A percentile compares a stretch with the other conserved stretches of the same genome.
Evolutionary conservation across 2,113 vertebrate genomes (phyloP).

Genomic region (Pedionomus torquatus): DNA sequence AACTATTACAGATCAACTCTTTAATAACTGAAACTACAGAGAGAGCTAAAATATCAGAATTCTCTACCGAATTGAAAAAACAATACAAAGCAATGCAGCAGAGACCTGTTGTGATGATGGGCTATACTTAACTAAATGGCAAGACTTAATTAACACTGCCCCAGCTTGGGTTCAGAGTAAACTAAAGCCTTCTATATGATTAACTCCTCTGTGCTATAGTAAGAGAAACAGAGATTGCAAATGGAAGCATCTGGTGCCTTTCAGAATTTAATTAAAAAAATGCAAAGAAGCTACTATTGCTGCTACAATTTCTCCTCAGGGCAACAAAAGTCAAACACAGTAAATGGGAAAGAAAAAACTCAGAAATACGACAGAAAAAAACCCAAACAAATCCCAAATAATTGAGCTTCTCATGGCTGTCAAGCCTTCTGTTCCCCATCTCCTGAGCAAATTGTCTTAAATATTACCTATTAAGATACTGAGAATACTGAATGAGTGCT

Average conservation of each 20-base stretch:
- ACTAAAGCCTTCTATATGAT: conserved; percentile 13
- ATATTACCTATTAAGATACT: background rate
- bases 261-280: conserved; percentile 56
- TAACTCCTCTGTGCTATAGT: conserved; percentile 11
- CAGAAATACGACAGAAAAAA: background rate
- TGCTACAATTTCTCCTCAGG: conserved; percentile 4
- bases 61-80: background rate
- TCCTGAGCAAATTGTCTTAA: background rate
- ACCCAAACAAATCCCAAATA: background rate
- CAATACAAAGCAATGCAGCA: background rate
- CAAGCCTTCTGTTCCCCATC: background rate
- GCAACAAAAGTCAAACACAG: background rate
- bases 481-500: background rate
- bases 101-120: conserved; percentile 11
- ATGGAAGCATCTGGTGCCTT: conserved; percentile 25
- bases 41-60: background rate
- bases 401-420: background rate
- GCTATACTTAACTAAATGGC: background rate
- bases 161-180: conserved; percentile 24
- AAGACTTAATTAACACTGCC: conserved; percentile 36
- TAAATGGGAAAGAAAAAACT: background rate
- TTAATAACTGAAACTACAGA: background rate
- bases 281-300: conserved; percentile 25
- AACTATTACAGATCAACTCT: background rate
- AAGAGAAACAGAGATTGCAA: background rate